Evolutionary conservation across 2,797 vertebrate genomes (phyloP).

Genomic region (Smutsia gigantea): DNA sequence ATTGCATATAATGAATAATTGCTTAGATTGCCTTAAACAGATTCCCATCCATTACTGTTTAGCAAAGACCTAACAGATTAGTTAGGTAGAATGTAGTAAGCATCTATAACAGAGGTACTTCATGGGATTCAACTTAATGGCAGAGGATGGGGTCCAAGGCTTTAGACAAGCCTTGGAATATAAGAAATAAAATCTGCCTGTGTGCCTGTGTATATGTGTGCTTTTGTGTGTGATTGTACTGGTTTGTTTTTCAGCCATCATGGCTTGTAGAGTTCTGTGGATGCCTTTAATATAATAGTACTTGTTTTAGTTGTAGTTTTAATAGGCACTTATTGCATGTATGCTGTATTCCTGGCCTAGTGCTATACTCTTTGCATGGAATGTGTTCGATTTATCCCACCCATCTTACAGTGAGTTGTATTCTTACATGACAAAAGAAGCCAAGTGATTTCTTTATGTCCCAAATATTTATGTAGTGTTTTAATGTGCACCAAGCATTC

Average conservation of each 20-base stretch:
- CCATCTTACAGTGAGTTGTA: background rate
- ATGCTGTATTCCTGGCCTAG: background rate
- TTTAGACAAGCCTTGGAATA: background rate
- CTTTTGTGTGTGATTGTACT: rapidly evolving
- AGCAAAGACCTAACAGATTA: background rate
- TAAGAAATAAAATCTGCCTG: background rate
- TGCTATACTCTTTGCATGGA: background rate
- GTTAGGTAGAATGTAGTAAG: background rate
- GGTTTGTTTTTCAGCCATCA: background rate
- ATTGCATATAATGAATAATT: background rate
- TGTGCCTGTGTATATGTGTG: background rate
- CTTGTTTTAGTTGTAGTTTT: background rate
- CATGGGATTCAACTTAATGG: background rate
- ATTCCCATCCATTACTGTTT: background rate
- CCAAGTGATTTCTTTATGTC: background rate
- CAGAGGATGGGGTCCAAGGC: background rate
- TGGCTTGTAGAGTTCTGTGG: background rate
- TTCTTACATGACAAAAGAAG: background rate
- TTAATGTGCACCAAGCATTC: background rate
- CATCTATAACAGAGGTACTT: background rate
- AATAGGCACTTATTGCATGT: background rate
- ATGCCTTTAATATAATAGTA: background rate
- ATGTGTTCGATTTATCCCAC: background rate
- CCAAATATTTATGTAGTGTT: background rate
- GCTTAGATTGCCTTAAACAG: background rate